phyloP scores from a whole-genome alignment of 2,113 vertebrate genomes.

The Stegostoma tigrinum region DNA sequence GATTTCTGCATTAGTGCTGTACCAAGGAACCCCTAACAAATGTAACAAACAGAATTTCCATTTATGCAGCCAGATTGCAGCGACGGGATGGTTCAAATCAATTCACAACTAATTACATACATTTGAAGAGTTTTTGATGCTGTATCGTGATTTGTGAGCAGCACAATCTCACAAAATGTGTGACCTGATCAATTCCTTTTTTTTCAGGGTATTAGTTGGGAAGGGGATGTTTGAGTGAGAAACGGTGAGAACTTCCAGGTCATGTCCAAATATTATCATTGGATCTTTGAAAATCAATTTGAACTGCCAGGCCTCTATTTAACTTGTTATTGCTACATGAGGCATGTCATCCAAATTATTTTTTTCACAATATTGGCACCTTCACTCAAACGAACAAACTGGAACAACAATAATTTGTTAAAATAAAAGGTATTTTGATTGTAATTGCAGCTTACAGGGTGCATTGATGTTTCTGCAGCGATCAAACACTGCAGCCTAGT shows the following conservation, averaged over 20 bases:
- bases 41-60: background rate
- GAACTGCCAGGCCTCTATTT: background rate
- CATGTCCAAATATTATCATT: background rate
- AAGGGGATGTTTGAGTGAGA: background rate
- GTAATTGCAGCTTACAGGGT: background rate
- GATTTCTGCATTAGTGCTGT: background rate
- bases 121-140: background rate
- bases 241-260: background rate
- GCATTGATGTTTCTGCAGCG: background rate
- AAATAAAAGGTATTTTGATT: background rate
- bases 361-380: background rate
- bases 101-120: background rate
- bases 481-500: background rate
- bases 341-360: background rate
- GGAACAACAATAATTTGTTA: background rate
- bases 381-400: background rate
- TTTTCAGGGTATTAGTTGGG: background rate
- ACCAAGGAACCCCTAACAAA: background rate
- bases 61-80: background rate
- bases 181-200: background rate
- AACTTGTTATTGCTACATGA: background rate
- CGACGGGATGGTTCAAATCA: background rate
- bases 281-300: background rate
- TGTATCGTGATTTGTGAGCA: background rate
- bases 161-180: background rate